Conservation (phyloP, 2,888 invertebrate species). For the Trichopoda pennipes region DNA sequence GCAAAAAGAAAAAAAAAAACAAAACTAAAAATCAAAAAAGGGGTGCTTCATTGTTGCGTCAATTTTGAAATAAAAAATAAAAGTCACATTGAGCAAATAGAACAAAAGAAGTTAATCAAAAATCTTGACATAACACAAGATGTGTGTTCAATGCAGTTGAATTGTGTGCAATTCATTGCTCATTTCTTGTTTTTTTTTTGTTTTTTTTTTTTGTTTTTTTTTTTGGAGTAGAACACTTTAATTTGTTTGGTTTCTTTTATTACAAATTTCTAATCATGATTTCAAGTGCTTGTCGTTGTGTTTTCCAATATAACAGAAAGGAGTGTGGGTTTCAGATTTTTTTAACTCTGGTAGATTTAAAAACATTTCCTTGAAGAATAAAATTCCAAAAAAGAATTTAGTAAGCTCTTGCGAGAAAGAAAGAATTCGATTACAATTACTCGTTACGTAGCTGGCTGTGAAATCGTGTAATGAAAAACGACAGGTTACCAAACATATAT, state of each 20-base stretch:
- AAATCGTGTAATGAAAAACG: too few relatives aligned
- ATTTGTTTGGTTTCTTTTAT: conserved; percentile 56
- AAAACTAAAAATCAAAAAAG: conserved; percentile 45
- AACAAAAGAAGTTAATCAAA: conserved; percentile 59
- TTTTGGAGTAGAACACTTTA: background rate
- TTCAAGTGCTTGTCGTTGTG: background rate
- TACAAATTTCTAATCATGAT: conserved; percentile 23
- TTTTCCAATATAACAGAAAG: conserved; percentile 7
- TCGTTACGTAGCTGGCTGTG: too few relatives aligned
- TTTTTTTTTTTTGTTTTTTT: too few relatives aligned
- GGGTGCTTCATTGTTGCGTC: conserved; percentile 40
- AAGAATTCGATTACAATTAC: too few relatives aligned
- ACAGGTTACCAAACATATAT: too few relatives aligned
- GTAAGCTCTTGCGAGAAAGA: too few relatives aligned
- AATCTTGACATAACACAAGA: conserved; percentile 67
- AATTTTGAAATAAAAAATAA: conserved; percentile 37
- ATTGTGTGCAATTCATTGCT: conserved; percentile 43
- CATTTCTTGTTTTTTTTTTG: too few relatives aligned
- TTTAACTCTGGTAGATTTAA: background rate
- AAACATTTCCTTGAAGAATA: background rate
- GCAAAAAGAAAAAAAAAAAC: too few relatives aligned
- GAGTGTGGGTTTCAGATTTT: background rate
- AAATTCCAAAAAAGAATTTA: too few relatives aligned
- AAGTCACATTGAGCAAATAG: conserved; percentile 5
- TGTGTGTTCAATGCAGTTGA: conserved; percentile 53